Percentiles rank a stretch among this genome's conserved stretches.
Conservation (phyloP, 2,797 vertebrate species). For the Mormyrops boulengeri region DNA sequence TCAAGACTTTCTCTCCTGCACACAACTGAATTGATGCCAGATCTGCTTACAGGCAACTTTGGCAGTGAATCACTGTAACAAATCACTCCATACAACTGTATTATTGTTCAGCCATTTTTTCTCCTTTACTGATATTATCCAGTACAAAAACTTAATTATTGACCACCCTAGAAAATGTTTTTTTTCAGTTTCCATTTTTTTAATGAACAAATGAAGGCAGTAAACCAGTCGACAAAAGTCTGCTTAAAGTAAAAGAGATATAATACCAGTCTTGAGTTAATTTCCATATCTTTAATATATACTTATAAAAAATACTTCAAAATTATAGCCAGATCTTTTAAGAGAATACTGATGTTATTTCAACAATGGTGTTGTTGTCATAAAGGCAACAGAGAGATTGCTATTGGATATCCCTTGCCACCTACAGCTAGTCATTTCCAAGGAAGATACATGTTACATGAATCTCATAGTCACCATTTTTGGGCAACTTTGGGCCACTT, state of each 20-base stretch:
- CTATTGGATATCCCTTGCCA: neutral
- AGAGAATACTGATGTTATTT: neutral
- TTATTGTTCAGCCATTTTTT: slow-evolving; percentile 41
- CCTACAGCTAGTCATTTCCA: neutral
- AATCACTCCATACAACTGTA: slow-evolving; percentile 43
- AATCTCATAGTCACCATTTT: neutral
- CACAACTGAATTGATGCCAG: slow-evolving; percentile 64
- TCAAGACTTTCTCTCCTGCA: slow-evolving; percentile 50
- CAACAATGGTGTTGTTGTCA: neutral
- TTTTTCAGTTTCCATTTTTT: neutral
- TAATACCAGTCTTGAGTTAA: neutral
- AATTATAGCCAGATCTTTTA: neutral
- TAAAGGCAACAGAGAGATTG: neutral
- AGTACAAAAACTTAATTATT: slow-evolving; percentile 27
- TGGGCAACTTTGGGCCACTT: neutral
- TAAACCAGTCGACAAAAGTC: slow-evolving; percentile 16
- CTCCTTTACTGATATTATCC: slow-evolving; percentile 32
- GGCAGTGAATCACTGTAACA: slow-evolving; percentile 39
- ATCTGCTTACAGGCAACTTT: slow-evolving; percentile 50
- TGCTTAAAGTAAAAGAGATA: neutral
- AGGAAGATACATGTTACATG: neutral
- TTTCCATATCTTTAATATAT: neutral
- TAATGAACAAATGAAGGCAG: slow-evolving; percentile 62
- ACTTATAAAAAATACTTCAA: neutral
- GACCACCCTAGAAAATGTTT: slow-evolving; percentile 39